These are phyloP conservation scores for Meriones psammophilus DNA, from an alignment of 2,797 vertebrate genomes.

Conservation along the genomic window DNA sequence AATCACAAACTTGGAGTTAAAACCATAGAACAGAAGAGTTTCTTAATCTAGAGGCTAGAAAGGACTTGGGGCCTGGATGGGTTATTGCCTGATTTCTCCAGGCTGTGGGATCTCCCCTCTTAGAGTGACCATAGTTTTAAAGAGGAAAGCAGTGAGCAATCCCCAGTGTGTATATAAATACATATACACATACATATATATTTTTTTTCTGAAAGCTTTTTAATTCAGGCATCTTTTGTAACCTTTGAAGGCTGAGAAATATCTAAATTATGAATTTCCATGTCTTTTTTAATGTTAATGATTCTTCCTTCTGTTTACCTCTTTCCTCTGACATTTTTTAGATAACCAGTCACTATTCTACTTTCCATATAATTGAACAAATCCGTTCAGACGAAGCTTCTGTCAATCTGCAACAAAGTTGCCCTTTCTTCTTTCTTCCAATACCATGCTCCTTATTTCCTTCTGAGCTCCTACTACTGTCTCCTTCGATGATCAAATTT, in stretches of 20 bases:
- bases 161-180: no score
- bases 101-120: background rate
- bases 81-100: background rate
- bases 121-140: background rate
- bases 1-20: background rate
- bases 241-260: background rate
- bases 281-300: background rate
- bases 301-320: background rate
- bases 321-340: background rate
- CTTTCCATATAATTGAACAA: background rate
- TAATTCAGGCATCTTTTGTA: background rate
- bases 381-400: background rate
- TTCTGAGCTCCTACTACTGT: background rate
- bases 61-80: no score
- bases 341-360: background rate
- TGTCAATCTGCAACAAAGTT: background rate
- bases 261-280: background rate
- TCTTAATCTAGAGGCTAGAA: background rate
- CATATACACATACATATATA: no score
- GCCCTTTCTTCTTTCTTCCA: background rate
- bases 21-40: background rate
- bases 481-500: background rate
- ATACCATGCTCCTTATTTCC: background rate
- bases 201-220: background rate
- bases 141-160: background rate